Conservation (phyloP, 2,888 invertebrate species). For the Atrina japonica region DNA sequence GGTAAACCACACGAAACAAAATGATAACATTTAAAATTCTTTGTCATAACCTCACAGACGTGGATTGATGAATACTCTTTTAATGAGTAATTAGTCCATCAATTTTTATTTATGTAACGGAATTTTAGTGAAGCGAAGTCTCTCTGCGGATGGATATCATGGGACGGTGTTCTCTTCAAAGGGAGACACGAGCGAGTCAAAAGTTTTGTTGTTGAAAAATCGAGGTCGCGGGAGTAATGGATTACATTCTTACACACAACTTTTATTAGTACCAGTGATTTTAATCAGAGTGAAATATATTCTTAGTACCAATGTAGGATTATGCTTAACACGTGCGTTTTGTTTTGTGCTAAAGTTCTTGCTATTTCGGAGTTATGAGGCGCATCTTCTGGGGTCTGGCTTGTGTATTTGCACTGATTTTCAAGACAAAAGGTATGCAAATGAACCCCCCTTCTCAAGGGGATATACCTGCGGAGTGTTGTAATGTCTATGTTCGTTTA, state of each 20-base stretch:
- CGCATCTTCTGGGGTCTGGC: slow-evolving; percentile 17
- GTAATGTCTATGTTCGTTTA: not conserved
- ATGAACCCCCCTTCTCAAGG: slow-evolving; percentile 13
- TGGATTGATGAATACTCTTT: too few species aligned
- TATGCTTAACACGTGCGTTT: slow-evolving; percentile 17
- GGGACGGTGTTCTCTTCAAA: slow-evolving; percentile 32
- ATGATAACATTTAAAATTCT: too few species aligned
- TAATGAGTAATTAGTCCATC: too few species aligned
- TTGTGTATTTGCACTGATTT: slow-evolving; percentile 26
- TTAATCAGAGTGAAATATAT: too few species aligned
- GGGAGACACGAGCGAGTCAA: slow-evolving; percentile 37
- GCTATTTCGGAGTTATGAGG: slow-evolving; percentile 24
- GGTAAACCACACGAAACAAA: too few species aligned
- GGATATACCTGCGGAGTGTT: not conserved
- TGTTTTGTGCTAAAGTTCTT: slow-evolving; percentile 12
- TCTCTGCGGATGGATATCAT: slow-evolving; percentile 25
- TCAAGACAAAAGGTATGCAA: slow-evolving; percentile 30
- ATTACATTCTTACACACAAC: slow-evolving; percentile 10
- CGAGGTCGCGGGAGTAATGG: slow-evolving; percentile 28
- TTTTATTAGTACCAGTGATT: too few species aligned
- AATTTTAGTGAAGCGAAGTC: slow-evolving; percentile 17
- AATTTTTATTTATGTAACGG: too few species aligned
- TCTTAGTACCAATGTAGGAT: not conserved
- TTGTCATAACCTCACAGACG: too few species aligned
- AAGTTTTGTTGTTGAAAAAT: slow-evolving; percentile 33